A percentile compares a stretch with the other conserved stretches of the same genome.
Evolutionary conservation across 1,140 invertebrate genomes (phyloP).

Genomic region (Bombyx mori): DNA sequence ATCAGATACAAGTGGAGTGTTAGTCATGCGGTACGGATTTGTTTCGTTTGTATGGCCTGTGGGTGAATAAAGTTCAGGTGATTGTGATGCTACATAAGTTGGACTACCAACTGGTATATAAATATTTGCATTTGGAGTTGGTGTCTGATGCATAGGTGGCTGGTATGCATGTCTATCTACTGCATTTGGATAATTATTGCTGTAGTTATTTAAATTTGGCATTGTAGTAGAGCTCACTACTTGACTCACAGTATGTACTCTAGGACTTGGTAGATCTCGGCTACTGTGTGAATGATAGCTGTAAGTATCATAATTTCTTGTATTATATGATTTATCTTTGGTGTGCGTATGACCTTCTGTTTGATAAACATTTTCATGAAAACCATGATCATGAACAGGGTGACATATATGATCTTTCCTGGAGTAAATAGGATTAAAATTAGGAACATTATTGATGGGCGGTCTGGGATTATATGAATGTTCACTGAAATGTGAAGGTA

Average conservation of each 20-base stretch:
- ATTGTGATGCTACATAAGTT: constrained; percentile 57
- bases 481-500: constrained; percentile 44
- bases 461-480: constrained; percentile 33
- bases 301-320: constrained; percentile 57
- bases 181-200: constrained; percentile 40
- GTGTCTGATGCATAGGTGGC: constrained; percentile 32
- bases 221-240: constrained; percentile 63
- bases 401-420: constrained; percentile 48
- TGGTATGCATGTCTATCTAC: constrained; percentile 44
- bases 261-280: constrained; percentile 43
- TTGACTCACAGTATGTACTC: constrained; percentile 60
- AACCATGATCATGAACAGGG: constrained; percentile 36
- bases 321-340: constrained; percentile 60
- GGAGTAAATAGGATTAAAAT: constrained; percentile 41
- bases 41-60: constrained; percentile 61
- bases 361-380: constrained; percentile 47
- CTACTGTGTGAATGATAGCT: constrained; percentile 52
- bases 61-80: constrained; percentile 58
- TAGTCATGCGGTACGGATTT: constrained; percentile 63
- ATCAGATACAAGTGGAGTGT: constrained; percentile 59
- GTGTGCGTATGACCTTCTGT: constrained; percentile 50
- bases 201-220: constrained; percentile 63
- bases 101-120: constrained; percentile 49
- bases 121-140: constrained; percentile 49
- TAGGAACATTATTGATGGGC: constrained; percentile 34